These are phyloP conservation scores for Pardalotus punctatus DNA, from an alignment of 2,113 vertebrate genomes.

Conservation along the genomic window DNA sequence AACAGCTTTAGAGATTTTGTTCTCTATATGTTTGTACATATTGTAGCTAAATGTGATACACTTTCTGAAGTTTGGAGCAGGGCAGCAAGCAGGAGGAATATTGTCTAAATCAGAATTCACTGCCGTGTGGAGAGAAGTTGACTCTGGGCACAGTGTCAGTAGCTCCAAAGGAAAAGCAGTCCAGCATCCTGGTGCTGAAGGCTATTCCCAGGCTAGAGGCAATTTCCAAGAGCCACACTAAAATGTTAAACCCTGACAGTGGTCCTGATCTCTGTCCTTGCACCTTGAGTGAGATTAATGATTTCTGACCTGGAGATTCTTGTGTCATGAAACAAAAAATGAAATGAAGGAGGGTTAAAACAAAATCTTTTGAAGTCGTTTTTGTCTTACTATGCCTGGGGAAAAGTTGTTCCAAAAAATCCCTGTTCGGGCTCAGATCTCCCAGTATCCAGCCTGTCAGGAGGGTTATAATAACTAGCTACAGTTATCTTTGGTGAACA, in stretches of 20 bases:
- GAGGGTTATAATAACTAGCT: background rate
- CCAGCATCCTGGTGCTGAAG: background rate
- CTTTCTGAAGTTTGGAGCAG: background rate
- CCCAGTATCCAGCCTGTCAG: background rate
- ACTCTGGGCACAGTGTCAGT: background rate
- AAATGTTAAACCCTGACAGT: background rate
- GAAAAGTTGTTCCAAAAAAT: background rate
- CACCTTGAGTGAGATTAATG: accelerated
- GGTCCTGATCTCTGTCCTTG: background rate
- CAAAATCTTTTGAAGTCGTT: background rate
- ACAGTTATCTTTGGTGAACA: background rate
- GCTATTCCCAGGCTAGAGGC: background rate
- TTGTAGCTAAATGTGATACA: background rate
- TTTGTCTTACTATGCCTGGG: background rate
- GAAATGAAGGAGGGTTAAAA: background rate
- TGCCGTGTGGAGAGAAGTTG: background rate
- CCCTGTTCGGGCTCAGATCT: background rate
- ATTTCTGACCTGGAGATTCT: background rate
- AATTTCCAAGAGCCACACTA: background rate
- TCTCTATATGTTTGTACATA: background rate
- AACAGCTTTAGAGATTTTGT: background rate
- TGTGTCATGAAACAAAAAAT: background rate
- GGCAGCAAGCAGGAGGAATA: background rate
- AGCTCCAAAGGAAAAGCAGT: background rate
- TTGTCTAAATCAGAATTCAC: background rate